These are phyloP conservation scores for Alauda arvensis DNA, from an alignment of 2,797 vertebrate genomes.

Conservation along the genomic window DNA sequence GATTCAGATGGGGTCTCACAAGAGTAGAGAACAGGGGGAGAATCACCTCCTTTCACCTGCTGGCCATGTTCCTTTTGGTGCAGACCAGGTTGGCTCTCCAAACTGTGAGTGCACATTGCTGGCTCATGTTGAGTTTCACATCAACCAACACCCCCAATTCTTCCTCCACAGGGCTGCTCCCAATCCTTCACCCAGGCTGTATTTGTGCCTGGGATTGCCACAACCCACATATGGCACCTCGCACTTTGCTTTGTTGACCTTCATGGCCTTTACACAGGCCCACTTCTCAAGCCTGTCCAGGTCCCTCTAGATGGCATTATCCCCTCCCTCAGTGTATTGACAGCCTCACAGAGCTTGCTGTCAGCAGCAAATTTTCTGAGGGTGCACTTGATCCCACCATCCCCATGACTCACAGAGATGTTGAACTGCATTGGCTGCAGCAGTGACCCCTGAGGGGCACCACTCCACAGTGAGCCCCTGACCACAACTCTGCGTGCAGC, in stretches of 20 bases:
- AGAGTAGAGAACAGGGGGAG: not conserved
- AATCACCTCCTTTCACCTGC: not conserved
- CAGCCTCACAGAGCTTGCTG: not conserved
- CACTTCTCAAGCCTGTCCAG: not conserved
- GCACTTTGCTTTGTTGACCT: not conserved
- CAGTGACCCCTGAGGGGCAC: not conserved
- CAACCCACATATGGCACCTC: no score
- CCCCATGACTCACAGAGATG: rapidly evolving
- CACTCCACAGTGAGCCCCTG: not conserved
- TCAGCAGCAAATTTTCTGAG: not conserved
- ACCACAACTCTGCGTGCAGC: not conserved
- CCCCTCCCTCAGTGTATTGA: not conserved
- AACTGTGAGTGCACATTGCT: not conserved
- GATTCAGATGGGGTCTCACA: not conserved
- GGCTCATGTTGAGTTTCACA: not conserved
- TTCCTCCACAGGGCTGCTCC: no score
- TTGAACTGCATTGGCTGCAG: not conserved
- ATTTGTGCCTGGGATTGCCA: not conserved
- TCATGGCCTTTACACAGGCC: not conserved
- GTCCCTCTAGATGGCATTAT: not conserved
- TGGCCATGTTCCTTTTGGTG: not conserved
- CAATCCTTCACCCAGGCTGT: not conserved
- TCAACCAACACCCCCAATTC: not conserved
- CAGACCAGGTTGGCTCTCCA: not conserved
- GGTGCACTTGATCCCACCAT: not conserved